Evolutionary conservation across 2,113 vertebrate species (phyloP).

Genomic region (Cercocebus atys): DNA sequence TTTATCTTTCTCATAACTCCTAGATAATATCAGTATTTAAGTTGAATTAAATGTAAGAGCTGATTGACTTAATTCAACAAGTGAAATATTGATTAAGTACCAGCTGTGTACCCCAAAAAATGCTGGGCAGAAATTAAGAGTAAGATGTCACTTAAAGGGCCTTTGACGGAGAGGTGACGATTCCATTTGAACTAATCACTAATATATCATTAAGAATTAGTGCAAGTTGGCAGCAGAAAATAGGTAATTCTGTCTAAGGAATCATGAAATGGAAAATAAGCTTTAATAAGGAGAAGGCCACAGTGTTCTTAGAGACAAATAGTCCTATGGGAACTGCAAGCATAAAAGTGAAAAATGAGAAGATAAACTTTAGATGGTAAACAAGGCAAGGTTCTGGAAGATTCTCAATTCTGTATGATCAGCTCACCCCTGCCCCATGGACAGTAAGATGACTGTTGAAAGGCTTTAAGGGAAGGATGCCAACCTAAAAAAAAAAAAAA

Average conservation of each 20-base stretch:
- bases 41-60: slow-evolving; percentile 34
- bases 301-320: background rate
- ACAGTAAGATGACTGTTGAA: background rate
- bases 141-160: background rate
- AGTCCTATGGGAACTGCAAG: background rate
- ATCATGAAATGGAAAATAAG: background rate
- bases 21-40: slow-evolving; percentile 23
- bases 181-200: slow-evolving; percentile 32
- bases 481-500: background rate
- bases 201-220: background rate
- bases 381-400: background rate
- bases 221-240: background rate
- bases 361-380: background rate
- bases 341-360: background rate
- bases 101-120: background rate
- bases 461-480: background rate
- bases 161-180: background rate
- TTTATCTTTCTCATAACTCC: slow-evolving; percentile 49
- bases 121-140: background rate
- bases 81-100: background rate
- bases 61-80: slow-evolving; percentile 16
- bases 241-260: background rate
- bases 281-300: background rate
- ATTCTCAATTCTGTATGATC: background rate
- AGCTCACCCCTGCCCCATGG: too few species aligned